phyloP scores from a whole-genome alignment of 2,888 invertebrate species.

The Megastigmus dorsalis region DNA sequence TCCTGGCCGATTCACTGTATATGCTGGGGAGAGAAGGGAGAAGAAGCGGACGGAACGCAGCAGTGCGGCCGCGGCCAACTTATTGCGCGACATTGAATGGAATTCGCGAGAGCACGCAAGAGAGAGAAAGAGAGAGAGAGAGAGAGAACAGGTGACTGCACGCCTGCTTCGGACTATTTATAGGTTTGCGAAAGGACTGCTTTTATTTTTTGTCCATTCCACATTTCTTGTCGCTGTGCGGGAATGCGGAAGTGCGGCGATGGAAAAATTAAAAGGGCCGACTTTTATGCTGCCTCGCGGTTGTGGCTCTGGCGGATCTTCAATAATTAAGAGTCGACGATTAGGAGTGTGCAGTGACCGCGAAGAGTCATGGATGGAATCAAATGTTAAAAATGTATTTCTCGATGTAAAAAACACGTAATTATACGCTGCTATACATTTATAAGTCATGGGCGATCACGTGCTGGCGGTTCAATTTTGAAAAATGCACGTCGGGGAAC shows the following conservation, averaged over 20 bases:
- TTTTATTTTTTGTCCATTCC: neutral
- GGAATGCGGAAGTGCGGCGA: slow-evolving; percentile 12
- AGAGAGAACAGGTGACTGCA: slow-evolving; percentile 37
- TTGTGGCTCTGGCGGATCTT: too few species aligned
- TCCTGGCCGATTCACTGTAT: too few species aligned
- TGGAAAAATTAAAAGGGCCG: neutral
- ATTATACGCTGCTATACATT: too few species aligned
- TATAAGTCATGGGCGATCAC: neutral
- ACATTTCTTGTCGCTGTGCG: neutral
- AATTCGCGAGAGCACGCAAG: slow-evolving; percentile 28
- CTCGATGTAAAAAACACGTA: too few species aligned
- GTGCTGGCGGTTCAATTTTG: neutral
- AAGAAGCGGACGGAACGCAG: neutral
- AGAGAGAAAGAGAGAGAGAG: too few species aligned
- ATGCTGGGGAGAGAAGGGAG: neutral
- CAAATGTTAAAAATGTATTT: too few species aligned
- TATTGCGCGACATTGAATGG: slow-evolving; percentile 50
- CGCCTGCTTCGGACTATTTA: slow-evolving; percentile 33
- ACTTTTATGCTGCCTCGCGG: too few species aligned
- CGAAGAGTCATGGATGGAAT: too few species aligned
- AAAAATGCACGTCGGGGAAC: neutral
- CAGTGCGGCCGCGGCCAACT: slow-evolving; percentile 32
- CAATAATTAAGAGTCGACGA: too few species aligned
- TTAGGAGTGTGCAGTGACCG: too few species aligned
- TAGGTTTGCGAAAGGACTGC: slow-evolving; percentile 25